Base-by-base conservation (phyloP, 2,888 invertebrate species). In the Drosophila leonis region DNA sequence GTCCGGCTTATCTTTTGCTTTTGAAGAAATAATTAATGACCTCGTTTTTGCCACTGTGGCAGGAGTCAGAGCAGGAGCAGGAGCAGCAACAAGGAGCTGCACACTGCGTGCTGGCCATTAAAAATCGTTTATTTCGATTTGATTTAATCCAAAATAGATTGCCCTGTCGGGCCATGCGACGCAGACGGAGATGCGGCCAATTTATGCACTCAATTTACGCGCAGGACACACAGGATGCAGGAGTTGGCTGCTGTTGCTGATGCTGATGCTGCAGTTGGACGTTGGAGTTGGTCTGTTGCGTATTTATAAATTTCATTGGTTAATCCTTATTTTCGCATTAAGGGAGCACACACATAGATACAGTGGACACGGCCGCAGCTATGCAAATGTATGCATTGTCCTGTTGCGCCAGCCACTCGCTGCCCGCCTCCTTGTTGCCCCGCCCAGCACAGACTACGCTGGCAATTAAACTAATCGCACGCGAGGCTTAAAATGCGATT, bases 41-140 rank as follows among this genome's bases (percentile, higher is more conserved):
- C 92, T 91, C 87, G 91, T 91, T 92, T 92, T 92, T 91, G 91
- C 90, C 90, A 88, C 87, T 88, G 87, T 78, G 80, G 49, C 76
- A 67, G 65, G 35, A 29, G 56, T 33, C 3, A 48, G 0, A 57
- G 49, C 33, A 18, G 56, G 10, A 54, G 20, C 35, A 5, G 39
- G 5, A 44, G 42, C 54, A 7, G 55, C 15, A 31, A 9, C 42
- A 18, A 12, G 49, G 20, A 48, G 46, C 54, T 49, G 49, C 41
- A 52, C 44, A 52, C 65, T 73, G 78, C 68, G 57, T 64, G 69
- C 73, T 70, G 73, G 82, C 92, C 92, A 92, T 92, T 92, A 92
- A 92, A 92, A 92, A 92, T 92, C 92, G 92, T 92, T 92, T 92
- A 92, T 92, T 92, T 92, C 92, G 93, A 92, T 92, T 92, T 92